Percentiles rank a stretch among this genome's conserved stretches.
phyloP scores from a whole-genome alignment of 2,888 invertebrate genomes.

The Tachina grossa region DNA sequence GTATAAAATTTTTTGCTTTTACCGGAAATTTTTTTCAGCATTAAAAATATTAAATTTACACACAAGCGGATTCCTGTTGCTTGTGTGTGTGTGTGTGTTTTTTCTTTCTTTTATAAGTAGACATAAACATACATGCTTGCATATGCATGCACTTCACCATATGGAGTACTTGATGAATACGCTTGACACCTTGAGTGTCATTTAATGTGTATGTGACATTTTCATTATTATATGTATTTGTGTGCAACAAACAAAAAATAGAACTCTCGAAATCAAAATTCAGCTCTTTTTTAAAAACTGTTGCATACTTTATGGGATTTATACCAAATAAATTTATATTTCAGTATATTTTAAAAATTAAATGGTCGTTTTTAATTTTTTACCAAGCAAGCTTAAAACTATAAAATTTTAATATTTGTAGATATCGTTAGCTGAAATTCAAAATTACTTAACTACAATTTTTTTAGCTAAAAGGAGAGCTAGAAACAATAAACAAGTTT shows the following conservation, averaged over 20 bases:
- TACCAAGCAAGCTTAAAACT: not conserved
- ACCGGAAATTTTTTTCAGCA: slow-evolving; percentile 67
- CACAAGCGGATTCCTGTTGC: slow-evolving; percentile 4
- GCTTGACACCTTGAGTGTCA: slow-evolving; percentile 78
- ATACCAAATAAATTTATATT: not conserved
- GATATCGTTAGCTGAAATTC: too few relatives aligned
- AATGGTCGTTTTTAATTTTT: not conserved
- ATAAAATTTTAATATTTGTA: too few relatives aligned
- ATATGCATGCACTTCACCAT: slow-evolving; percentile 54
- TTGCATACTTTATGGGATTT: slow-evolving; percentile 43
- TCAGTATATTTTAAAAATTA: too few relatives aligned
- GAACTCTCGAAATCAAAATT: not conserved
- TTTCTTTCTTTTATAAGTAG: not conserved
- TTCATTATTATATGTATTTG: slow-evolving; percentile 77
- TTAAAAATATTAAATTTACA: slow-evolving; percentile 47
- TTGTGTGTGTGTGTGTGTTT: too few relatives aligned
- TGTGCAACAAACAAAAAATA: slow-evolving; percentile 22
- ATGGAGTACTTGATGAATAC: slow-evolving; percentile 66
- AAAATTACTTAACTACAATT: too few relatives aligned
- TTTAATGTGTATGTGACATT: slow-evolving; percentile 80
- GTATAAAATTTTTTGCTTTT: slow-evolving; percentile 61
- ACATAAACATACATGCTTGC: slow-evolving; percentile 6
- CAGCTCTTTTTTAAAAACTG: slow-evolving; percentile 21
- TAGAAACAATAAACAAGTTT: too few relatives aligned
- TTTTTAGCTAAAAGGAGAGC: too few relatives aligned